Base-by-base conservation (phyloP, 53 echinoderm and acorn worm species). In the Echinometra lucunter region DNA sequence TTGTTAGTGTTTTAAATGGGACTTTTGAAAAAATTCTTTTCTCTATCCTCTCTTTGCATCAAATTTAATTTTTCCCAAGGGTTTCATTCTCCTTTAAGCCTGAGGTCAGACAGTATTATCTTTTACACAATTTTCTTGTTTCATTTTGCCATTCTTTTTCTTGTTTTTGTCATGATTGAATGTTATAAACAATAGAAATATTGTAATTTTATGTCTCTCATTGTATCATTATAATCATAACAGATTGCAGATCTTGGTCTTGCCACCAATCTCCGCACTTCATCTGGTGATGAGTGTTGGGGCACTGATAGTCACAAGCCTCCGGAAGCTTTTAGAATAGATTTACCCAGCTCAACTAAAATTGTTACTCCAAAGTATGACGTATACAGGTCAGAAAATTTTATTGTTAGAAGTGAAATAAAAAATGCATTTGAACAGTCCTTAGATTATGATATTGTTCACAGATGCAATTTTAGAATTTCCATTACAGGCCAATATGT, bases 181-280 rank as follows among this genome's bases (percentile, higher is more conserved):
- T 53, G 0, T 9, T 53, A 2, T 53, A 53, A 53, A 53, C 4
- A 4, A 11, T 53, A 13, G 8, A 53, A 4, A 53, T 53, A 53
- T 53, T 53, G 53, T 53, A 49, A 72, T 72, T 2, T 70, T 11
- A 13, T 30, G 7, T 69, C 78, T 78, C 42, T 40, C 40, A 3
- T 30, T 19, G 19, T 40, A 74, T 74, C 8, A 53, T 11, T 53
- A 4, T 13, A 47, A 47, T 47, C 53, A 53, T 53, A 53, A 11
- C 60, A 89, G 89, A 35, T 89, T 89, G 89, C 89, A 21, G 89
- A 89, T 89, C 37, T 89, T 57, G 89, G 89, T 15, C 89, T 89
- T 37, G 89, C 89, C 21, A 89, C 89, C 2, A 18, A 57, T 35
- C 63, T 7, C 18, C 35, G 8, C 58, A 58, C 58, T 16, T 57